These are phyloP conservation scores for Polydesmus complanatus DNA, from an alignment of 2,888 invertebrate species.

Conservation along the genomic window DNA sequence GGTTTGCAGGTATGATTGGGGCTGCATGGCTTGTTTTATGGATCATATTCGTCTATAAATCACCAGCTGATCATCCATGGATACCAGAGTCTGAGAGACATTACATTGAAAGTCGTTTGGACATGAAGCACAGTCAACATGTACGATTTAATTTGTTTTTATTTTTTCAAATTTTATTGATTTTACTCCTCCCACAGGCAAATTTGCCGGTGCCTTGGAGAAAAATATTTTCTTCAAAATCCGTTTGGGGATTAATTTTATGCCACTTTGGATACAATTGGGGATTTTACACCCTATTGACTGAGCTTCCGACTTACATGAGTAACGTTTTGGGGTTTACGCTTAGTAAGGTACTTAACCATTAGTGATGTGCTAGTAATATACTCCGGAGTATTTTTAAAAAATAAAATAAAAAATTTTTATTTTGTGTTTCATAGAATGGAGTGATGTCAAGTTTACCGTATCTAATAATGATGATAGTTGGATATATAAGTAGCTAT, in stretches of 20 bases:
- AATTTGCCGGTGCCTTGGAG: conserved; percentile 11
- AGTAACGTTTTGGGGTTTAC: conserved; percentile 53
- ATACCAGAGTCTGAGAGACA: conserved; percentile 6
- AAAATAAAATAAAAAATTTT: no score
- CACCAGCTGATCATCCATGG: conserved; percentile 10
- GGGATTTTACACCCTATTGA: conserved; percentile 70
- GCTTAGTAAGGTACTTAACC: conserved; percentile 49
- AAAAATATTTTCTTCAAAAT: not conserved
- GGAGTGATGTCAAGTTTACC: conserved; percentile 12
- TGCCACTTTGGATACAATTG: conserved; percentile 50
- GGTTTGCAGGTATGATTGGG: conserved; percentile 4
- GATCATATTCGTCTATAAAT: conserved; percentile 12
- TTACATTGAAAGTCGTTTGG: not conserved
- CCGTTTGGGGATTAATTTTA: conserved; percentile 12
- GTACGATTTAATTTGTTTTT: not conserved
- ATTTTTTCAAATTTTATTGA: conserved; percentile 8
- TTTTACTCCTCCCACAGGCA: no score
- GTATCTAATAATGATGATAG: conserved; percentile 11
- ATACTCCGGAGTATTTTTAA: no score
- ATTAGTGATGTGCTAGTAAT: no score
- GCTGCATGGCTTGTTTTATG: conserved; percentile 11
- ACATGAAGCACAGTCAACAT: not conserved
- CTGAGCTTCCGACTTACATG: conserved; percentile 69
- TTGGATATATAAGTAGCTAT: conserved; percentile 5
- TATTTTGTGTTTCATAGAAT: conserved; percentile 9